Evolutionary conservation across 1,140 invertebrate genomes (phyloP).

Genomic region (Brachionus angularis): DNA sequence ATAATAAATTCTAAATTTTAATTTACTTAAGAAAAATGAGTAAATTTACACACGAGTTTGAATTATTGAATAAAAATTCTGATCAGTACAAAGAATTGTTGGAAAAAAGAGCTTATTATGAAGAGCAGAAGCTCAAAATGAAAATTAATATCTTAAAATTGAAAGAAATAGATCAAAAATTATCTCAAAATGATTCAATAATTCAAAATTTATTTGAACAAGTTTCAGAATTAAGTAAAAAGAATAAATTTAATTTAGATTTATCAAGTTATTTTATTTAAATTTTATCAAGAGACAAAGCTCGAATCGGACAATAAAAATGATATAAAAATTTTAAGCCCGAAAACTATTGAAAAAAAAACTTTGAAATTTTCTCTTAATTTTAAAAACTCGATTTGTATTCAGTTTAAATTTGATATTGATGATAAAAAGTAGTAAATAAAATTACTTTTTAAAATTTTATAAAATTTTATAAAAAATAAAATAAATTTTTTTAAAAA

Average conservation of each 20-base stretch:
- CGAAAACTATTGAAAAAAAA: background rate
- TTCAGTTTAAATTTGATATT: background rate
- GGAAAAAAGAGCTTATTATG: background rate
- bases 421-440: background rate
- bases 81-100: background rate
- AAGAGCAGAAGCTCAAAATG: too few relatives aligned
- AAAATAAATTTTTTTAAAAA: background rate
- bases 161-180: too few relatives aligned
- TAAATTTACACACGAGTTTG: background rate
- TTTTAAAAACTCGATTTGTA: constrained; percentile 2
- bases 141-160: background rate
- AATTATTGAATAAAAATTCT: background rate
- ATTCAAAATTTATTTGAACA: background rate
- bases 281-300: background rate
- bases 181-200: too few relatives aligned
- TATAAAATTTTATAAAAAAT: background rate
- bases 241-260: background rate
- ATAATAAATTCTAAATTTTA: background rate
- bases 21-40: background rate
- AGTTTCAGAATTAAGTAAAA: background rate
- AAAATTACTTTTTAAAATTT: background rate
- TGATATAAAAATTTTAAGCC: background rate
- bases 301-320: too few relatives aligned
- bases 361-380: background rate
- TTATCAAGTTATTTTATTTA: background rate